phyloP scores from a whole-genome alignment of 2,113 vertebrate species.

The Lepisosteus oculatus region DNA sequence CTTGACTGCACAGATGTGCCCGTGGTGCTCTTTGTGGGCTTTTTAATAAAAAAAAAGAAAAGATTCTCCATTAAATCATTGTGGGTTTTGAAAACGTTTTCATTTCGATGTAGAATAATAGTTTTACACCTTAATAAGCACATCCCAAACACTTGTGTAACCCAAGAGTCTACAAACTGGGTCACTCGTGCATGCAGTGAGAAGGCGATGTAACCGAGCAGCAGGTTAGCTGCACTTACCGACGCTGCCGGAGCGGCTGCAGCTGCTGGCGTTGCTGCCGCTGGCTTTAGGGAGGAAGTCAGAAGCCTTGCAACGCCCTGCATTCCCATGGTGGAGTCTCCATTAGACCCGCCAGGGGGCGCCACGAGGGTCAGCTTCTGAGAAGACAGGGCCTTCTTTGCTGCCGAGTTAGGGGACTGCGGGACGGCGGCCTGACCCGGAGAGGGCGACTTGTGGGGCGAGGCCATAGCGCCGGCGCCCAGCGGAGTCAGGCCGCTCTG shows the following conservation, averaged over 20 bases:
- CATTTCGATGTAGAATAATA: too few species aligned
- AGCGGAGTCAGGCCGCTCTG: conserved; percentile 49
- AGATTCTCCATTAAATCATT: too few species aligned
- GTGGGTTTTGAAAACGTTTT: too few species aligned
- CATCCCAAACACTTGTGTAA: too few species aligned
- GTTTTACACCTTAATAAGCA: too few species aligned
- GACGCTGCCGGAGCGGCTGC: conserved; percentile 59
- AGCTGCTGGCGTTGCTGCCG: conserved; percentile 55
- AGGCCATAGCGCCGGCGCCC: conserved; percentile 47
- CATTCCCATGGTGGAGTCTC: conserved; percentile 67
- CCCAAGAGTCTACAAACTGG: too few species aligned
- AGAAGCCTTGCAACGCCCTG: conserved; percentile 79
- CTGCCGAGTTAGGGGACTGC: conserved; percentile 27
- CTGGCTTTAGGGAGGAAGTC: conserved; percentile 74
- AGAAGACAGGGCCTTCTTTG: conserved; percentile 59
- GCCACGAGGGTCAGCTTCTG: conserved; percentile 78
- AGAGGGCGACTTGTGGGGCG: conserved; percentile 33
- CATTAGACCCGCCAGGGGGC: conserved; percentile 69
- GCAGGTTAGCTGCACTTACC: conserved; percentile 56
- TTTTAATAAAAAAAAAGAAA: neutral
- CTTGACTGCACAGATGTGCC: conserved; percentile 68
- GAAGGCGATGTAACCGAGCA: too few species aligned
- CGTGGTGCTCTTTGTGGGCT: conserved; percentile 62
- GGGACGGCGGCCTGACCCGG: conserved; percentile 40
- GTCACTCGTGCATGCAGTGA: too few species aligned